Percentiles rank a stretch among this genome's conserved stretches.
These are phyloP conservation scores for Octopus sinensis DNA, from an alignment of 1,140 invertebrate species.

Conservation along the genomic window DNA sequence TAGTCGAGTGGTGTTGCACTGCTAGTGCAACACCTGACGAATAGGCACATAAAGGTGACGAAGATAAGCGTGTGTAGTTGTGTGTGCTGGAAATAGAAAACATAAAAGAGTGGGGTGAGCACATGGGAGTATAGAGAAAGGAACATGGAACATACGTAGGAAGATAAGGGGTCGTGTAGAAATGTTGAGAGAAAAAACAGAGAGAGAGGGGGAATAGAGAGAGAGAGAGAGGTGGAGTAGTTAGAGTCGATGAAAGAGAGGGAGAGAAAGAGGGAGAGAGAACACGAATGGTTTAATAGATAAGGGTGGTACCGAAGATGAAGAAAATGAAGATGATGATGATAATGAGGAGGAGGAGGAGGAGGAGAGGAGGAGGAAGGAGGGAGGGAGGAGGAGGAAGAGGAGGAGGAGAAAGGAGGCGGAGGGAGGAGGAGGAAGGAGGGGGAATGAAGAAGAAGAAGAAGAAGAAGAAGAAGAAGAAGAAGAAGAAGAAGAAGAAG, in stretches of 20 bases:
- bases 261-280: not conserved
- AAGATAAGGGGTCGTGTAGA: not conserved
- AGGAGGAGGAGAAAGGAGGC: not conserved
- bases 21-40: no score
- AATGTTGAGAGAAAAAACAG: not conserved
- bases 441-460: not conserved
- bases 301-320: slow-evolving; percentile 20
- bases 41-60: not conserved
- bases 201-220: not conserved
- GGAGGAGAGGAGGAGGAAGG: not conserved
- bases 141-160: not conserved
- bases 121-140: not conserved
- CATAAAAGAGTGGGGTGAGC: not conserved
- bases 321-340: not conserved
- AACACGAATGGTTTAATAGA: slow-evolving; percentile 14
- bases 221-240: not conserved
- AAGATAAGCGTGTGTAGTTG: not conserved
- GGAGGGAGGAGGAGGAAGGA: not conserved
- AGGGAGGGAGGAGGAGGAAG: not conserved
- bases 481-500: not conserved
- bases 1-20: not conserved
- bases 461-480: not conserved
- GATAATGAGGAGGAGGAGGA: not conserved
- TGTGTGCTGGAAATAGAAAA: not conserved
- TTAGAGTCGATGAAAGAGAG: not conserved